Evolutionary conservation across 2,888 invertebrate genomes (phyloP), one percentile per base, ranked within the genome.

Genomic region (Teleiodes luculella): DNA sequence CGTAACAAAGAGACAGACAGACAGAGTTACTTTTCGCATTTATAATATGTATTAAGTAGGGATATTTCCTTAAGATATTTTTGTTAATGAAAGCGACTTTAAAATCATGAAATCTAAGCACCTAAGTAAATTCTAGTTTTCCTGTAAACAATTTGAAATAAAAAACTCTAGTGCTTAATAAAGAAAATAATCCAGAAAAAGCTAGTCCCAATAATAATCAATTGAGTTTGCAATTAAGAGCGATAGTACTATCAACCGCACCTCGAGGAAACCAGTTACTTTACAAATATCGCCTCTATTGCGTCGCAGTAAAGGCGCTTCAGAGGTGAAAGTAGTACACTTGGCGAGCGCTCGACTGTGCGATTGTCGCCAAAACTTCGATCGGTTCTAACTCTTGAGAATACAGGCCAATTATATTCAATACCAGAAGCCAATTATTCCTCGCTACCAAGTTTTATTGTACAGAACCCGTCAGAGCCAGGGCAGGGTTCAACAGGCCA

Each of bases 331-430:
- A 24, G 3, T 24, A 24, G 3, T 4, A 24, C 24, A 24, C 24
- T 24, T 24, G 24, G 24, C 24, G 24, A 4, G 24, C 24, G 24
- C 24, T 24, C 24, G 24, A 24, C 43, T 20, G 43, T 28, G 16
- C 37, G 11, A 49, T 49, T 49, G 49, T 49, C 36, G 24, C 49
- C 49, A 13, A 49, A 48, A 49, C 37, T 49, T 49, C n/a, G 49
- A 48, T 48, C 13, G 24, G 49, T 36, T 37, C 36, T 49, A 49
- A 33, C 74, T 71, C 75, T 66, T 66, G 69, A 69, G 72, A 76
- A 82, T 78, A 74, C 77, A 74, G 74, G 80, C 83, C 86, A 86
- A 86, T 86, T 86, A 86, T 85, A 77, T 67, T 77, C 68, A 81
- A 84, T 82, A 76, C 76, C 37, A n/a, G 64, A 55, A 63, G 70